These are phyloP conservation scores for Bagarius yarrelli DNA, from an alignment of 2,113 vertebrate species.

Conservation along the genomic window DNA sequence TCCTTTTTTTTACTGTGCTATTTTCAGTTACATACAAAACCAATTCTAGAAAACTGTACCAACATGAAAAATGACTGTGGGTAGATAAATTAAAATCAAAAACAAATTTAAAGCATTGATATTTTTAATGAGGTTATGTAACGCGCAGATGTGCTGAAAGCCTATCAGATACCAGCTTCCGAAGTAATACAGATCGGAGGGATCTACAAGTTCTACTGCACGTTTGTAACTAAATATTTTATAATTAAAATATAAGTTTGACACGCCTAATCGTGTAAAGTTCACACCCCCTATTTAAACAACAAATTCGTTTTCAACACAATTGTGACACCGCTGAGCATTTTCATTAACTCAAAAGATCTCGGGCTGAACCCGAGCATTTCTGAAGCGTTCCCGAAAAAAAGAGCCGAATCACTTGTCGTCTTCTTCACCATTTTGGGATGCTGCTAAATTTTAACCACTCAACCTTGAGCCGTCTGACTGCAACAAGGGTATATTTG, in stretches of 20 bases:
- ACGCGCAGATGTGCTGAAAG: background rate
- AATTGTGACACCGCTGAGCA: background rate
- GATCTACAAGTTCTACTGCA: background rate
- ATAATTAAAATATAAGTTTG: background rate
- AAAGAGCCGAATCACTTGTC: slow-evolving; percentile 57
- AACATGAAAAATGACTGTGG: background rate
- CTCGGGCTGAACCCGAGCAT: background rate
- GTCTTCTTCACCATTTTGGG: slow-evolving; percentile 48
- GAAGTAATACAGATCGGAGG: background rate
- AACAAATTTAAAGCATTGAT: background rate
- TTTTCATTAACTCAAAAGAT: background rate
- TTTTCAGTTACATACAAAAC: background rate
- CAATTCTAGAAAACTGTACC: background rate
- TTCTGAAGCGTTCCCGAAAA: slow-evolving; percentile 14
- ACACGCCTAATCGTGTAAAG: background rate
- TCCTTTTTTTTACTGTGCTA: background rate
- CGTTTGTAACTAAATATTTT: background rate
- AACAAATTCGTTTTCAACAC: background rate
- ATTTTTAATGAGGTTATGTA: background rate
- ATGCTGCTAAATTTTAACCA: background rate
- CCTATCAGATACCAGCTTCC: background rate
- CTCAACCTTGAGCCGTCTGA: slow-evolving; percentile 61
- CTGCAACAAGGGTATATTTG: slow-evolving; percentile 1
- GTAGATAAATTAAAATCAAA: background rate
- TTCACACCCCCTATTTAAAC: background rate